Base-by-base conservation (phyloP, 2,113 vertebrate species). In the Microtus richardsoni region DNA sequence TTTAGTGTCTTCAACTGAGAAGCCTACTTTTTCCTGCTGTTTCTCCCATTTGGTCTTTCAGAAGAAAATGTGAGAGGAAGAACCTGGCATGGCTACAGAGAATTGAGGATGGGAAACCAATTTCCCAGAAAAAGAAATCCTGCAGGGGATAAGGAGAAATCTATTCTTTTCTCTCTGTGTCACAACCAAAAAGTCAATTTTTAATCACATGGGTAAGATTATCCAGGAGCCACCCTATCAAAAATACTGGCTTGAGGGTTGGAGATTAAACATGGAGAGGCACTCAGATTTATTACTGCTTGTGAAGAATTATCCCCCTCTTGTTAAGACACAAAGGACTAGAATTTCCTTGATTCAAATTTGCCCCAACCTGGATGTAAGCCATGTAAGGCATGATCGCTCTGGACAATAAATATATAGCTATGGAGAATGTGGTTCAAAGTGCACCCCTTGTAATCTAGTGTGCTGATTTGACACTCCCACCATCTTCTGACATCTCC, bases 151-250 rank as follows among this genome's bases (percentile, higher is more conserved):
- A 68, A 33, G 66, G 75, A 54, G 39, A 74, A 68, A 68, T 91
- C 58, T 30, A 94, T 93, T 93, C 79, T 96, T 83, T 91, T 96
- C 80, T 68, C n/a, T 96, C 75, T 92, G 64, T 83, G 41, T 97
- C 85, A 44, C 89, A 84, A 96, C 96, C 82, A 79, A 93, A 97
- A 97, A 94, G 95, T 96, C 95, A 92, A 94, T 95, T 97, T 97
- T 97, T 94, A 97, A 97, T 96, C 95, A 96, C 58, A 44, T 90
- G 71, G 86, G 36, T 68, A 94, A 96, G 87, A 83, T 93, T 90
- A 84, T 78, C 82, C 4, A 17, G 79, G 82, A 64, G 71, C 73
- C 68, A 94, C 21, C 22, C 54, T 86, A 88, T 86, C 60, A 86
- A 93, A 98, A 86, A 92, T 94, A 92, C 95, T 96, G 93, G 95